Conservation (phyloP, 2,888 invertebrate species). For the Pomacea canaliculata region DNA sequence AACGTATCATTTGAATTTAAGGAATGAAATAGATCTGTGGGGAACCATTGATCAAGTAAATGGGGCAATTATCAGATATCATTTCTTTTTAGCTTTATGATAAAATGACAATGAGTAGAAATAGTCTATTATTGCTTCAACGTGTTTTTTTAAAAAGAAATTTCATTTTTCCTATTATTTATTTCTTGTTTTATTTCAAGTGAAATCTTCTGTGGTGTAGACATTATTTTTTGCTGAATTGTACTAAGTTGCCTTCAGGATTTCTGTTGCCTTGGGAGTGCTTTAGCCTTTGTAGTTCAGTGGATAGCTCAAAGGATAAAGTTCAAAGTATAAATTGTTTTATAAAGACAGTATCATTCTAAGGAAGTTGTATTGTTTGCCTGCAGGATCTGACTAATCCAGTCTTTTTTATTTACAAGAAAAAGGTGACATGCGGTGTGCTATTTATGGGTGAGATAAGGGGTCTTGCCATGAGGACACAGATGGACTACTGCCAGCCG, state of each 20-base stretch:
- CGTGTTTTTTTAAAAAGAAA: no score
- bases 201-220: constrained; percentile 14
- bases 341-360: not conserved
- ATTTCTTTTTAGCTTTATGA: no score
- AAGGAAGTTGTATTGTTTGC: not conserved
- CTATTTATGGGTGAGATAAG: constrained; percentile 23
- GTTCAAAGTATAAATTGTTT: not conserved
- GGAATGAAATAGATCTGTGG: no score
- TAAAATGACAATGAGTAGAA: no score
- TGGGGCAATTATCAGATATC: no score
- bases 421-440: constrained; percentile 24
- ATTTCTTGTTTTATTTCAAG: not conserved
- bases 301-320: no score
- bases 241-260: constrained; percentile 20
- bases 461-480: constrained; percentile 25
- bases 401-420: constrained; percentile 26
- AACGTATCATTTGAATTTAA: not conserved
- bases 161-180: no score
- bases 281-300: not conserved
- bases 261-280: constrained; percentile 17
- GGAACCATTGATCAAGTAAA: no score
- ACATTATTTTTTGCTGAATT: constrained; percentile 11
- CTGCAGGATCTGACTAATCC: constrained; percentile 18
- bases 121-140: no score
- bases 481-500: constrained; percentile 17